phyloP scores from a whole-genome alignment of 1,140 invertebrate genomes.

The Ruditapes philippinarum region DNA sequence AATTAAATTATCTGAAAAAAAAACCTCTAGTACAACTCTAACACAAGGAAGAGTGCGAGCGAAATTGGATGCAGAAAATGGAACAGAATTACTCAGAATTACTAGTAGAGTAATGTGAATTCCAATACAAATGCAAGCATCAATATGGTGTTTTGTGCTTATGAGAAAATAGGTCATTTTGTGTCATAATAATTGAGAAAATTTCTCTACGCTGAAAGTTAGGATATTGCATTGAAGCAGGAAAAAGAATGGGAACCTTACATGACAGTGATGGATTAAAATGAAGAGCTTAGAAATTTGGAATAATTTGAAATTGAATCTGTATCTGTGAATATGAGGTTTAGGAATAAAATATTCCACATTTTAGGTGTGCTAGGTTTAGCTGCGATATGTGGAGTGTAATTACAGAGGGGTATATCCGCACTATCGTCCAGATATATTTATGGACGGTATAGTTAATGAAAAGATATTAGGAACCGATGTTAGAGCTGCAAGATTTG shows the following conservation, averaged over 20 bases:
- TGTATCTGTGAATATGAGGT: not conserved
- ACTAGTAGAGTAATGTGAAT: constrained; percentile 19
- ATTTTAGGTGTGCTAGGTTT: constrained; percentile 38
- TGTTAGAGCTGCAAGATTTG: constrained; percentile 43
- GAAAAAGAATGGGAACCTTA: not conserved
- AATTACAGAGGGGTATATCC: constrained; percentile 56
- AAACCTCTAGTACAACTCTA: not conserved
- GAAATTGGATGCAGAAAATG: constrained; percentile 22
- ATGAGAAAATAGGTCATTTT: constrained; percentile 39
- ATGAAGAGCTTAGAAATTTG: constrained; percentile 1
- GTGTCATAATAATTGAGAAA: not conserved
- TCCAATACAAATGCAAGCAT: constrained; percentile 33
- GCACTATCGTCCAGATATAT: not conserved
- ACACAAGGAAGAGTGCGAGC: not conserved
- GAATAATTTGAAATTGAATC: not conserved
- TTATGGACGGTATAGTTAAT: constrained; percentile 29
- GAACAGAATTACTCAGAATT: constrained; percentile 23
- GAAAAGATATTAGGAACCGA: constrained; percentile 45
- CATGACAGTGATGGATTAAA: not conserved
- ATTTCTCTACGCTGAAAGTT: constrained; percentile 9
- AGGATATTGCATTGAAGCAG: not conserved
- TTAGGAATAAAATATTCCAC: constrained; percentile 25
- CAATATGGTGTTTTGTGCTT: constrained; percentile 30
- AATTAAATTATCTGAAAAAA: constrained; percentile 25
- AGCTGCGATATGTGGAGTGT: constrained; percentile 51